phyloP scores from a whole-genome alignment of 2,113 vertebrate genomes.

The Antechinus stuartii region DNA sequence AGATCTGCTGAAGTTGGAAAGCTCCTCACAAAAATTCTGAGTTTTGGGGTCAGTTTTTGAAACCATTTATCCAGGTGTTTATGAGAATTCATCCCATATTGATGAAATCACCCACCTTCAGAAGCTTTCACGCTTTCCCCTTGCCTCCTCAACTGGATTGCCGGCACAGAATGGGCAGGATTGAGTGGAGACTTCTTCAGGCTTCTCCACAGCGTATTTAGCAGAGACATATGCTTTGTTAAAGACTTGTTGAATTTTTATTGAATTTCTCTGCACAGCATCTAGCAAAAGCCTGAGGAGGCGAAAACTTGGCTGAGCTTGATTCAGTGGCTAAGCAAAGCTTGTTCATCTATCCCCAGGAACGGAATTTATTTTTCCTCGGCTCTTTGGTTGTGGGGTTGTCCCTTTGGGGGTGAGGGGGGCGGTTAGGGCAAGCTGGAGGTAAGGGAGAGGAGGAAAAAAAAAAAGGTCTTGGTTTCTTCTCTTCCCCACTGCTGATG shows the following conservation, averaged over 20 bases:
- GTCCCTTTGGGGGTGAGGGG: slow-evolving; percentile 57
- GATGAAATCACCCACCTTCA: not conserved
- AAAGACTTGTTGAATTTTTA: slow-evolving; percentile 34
- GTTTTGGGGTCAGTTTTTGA: not conserved
- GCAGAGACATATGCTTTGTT: slow-evolving; percentile 7
- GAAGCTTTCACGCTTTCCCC: not conserved
- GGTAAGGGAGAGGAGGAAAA: not conserved
- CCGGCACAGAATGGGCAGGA: not conserved
- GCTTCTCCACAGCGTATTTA: not conserved
- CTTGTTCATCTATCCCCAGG: slow-evolving; percentile 34
- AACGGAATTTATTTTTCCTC: slow-evolving; percentile 69
- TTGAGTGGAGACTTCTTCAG: not conserved
- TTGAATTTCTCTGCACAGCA: slow-evolving; percentile 28
- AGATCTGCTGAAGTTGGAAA: not conserved
- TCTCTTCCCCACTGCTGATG: slow-evolving; percentile 48
- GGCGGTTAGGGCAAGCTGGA: not conserved
- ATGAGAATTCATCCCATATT: not conserved
- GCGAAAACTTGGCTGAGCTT: not conserved
- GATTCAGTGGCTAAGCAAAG: slow-evolving; percentile 30
- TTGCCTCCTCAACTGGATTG: not conserved
- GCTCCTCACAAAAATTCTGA: not conserved
- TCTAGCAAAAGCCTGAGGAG: not conserved
- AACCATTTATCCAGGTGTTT: not conserved
- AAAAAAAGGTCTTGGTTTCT: slow-evolving; percentile 61
- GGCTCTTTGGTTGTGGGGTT: slow-evolving; percentile 44